Conservation (phyloP, 2,888 invertebrate genomes). For the Physocephala rufipes region DNA sequence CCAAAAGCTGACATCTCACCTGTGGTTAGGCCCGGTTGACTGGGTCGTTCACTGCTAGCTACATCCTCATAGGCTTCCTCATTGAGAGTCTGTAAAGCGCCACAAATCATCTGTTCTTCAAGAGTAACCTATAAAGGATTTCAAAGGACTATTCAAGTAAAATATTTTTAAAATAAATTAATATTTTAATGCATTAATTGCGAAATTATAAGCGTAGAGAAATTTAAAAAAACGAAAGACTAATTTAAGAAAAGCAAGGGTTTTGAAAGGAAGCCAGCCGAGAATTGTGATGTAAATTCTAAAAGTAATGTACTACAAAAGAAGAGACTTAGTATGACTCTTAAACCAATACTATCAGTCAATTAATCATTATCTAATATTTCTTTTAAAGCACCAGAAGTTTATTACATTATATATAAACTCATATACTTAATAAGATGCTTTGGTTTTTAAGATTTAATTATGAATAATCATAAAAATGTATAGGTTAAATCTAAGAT, state of each 20-base stretch:
- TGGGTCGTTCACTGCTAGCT: conserved; percentile 74
- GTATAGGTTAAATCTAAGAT: too few relatives aligned
- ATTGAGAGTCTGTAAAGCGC: conserved; percentile 89
- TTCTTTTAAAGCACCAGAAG: too few relatives aligned
- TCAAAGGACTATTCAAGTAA: conserved; percentile 13
- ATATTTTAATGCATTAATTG: background rate
- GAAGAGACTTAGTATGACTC: background rate
- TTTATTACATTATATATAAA: too few relatives aligned
- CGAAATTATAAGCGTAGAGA: background rate
- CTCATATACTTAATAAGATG: too few relatives aligned
- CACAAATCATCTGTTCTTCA: conserved; percentile 95
- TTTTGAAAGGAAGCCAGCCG: background rate
- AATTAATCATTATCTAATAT: too few relatives aligned
- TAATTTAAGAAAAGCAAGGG: background rate
- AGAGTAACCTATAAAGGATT: conserved; percentile 78
- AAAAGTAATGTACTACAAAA: background rate
- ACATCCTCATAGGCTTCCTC: conserved; percentile 95
- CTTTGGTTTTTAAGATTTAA: too few relatives aligned
- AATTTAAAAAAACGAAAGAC: background rate
- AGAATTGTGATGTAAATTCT: background rate
- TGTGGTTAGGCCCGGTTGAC: conserved; percentile 67
- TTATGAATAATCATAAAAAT: too few relatives aligned
- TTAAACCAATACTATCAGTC: too few relatives aligned
- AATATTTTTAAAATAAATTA: background rate
- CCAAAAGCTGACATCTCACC: conserved; percentile 66